phyloP scores from a whole-genome alignment of 2,113 vertebrate species.

The Lathamus discolor region DNA sequence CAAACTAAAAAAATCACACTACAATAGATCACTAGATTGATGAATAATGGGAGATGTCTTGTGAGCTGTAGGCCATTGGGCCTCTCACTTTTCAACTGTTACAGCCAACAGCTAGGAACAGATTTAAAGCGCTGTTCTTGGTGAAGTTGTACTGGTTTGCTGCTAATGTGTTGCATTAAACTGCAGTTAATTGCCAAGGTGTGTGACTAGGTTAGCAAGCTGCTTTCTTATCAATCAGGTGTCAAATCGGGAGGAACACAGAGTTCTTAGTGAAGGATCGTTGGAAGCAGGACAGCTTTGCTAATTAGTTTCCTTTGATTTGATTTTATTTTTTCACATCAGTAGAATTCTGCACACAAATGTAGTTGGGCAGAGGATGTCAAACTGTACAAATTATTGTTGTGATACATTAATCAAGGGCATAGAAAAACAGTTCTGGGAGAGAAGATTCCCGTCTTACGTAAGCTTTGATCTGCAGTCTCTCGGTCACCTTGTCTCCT shows the following conservation, averaged over 20 bases:
- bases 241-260: conserved; percentile 3
- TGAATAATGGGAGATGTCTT: neutral
- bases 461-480: conserved; percentile 39
- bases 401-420: neutral
- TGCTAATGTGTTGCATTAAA: neutral
- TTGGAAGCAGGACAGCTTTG: conserved; percentile 1
- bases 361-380: neutral
- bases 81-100: neutral
- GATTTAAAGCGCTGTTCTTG: neutral
- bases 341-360: conserved; percentile 20
- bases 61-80: neutral
- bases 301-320: conserved; percentile 22
- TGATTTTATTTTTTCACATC: neutral
- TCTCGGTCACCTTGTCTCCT: conserved; percentile 31
- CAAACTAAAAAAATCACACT: neutral
- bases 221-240: conserved; percentile 25
- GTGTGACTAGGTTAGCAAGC: neutral
- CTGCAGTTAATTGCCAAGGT: neutral
- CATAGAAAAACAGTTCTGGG: neutral
- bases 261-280: neutral
- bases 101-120: neutral
- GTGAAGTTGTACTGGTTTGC: neutral
- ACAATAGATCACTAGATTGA: neutral
- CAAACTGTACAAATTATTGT: conserved; percentile 6
- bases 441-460: neutral